Evolutionary conservation across 2,888 invertebrate species (phyloP).

Genomic region (Periphyllus acericola): DNA sequence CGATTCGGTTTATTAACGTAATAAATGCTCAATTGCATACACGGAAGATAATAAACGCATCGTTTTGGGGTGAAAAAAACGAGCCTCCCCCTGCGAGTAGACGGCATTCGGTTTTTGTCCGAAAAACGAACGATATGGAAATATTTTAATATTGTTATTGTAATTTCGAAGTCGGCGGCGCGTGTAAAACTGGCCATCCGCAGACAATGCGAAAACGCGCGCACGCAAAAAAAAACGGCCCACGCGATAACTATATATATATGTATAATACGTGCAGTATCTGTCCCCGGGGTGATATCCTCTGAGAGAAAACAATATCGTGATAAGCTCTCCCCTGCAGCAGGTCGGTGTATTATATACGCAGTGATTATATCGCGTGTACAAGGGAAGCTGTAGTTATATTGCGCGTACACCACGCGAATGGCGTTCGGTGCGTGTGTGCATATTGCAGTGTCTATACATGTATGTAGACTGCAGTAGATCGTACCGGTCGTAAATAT

Average conservation of each 20-base stretch:
- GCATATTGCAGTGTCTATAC: not conserved
- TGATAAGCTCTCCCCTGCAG: not conserved
- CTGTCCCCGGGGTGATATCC: slow-evolving; percentile 28
- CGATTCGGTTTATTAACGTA: slow-evolving; percentile 25
- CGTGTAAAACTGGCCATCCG: not conserved
- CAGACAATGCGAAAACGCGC: not conserved
- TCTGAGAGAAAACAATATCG: slow-evolving; percentile 4
- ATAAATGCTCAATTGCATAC: not conserved
- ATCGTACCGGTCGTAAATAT: slow-evolving; percentile 30
- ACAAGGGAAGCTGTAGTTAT: not conserved
- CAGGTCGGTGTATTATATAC: not conserved
- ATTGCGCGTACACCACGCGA: not conserved
- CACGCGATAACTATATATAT: not conserved
- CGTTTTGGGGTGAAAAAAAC: not conserved
- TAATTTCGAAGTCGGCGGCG: not conserved
- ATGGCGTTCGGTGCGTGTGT: not conserved
- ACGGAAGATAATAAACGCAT: not conserved
- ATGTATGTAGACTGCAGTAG: not conserved
- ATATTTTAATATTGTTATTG: not conserved
- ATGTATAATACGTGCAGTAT: not conserved
- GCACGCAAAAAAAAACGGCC: not conserved
- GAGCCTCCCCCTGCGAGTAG: not conserved
- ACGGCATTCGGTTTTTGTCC: not conserved
- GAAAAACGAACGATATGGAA: not conserved
- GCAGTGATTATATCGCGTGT: not conserved